Conservation (phyloP, 2,797 vertebrate species). For the Allobates femoralis region DNA sequence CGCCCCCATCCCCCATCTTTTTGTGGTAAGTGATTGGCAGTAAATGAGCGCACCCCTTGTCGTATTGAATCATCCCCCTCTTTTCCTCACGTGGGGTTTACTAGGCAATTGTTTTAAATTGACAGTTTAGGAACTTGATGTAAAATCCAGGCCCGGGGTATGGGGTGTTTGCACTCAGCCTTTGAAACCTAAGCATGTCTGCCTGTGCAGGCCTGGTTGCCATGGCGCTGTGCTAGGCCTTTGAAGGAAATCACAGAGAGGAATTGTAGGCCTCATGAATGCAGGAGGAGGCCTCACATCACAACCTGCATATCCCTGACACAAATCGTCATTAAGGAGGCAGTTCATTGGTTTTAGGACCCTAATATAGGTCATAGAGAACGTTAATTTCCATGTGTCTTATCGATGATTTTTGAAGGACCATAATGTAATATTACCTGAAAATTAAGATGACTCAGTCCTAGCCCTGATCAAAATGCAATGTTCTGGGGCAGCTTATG, state of each 20-base stretch:
- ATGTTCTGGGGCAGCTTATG: too few species aligned
- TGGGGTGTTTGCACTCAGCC: constrained; percentile 60
- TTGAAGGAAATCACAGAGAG: constrained; percentile 64
- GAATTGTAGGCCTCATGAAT: constrained; percentile 39
- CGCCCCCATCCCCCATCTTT: constrained; percentile 14
- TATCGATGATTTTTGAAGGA: not conserved
- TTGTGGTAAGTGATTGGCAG: constrained; percentile 11
- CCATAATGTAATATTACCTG: not conserved
- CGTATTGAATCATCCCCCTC: not conserved
- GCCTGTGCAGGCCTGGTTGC: constrained; percentile 71
- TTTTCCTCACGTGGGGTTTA: not conserved
- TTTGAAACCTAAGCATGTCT: constrained; percentile 69
- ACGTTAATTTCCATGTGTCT: not conserved
- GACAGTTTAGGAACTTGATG: constrained; percentile 39
- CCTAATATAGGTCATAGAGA: not conserved
- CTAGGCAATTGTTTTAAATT: not conserved
- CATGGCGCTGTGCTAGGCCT: constrained; percentile 66
- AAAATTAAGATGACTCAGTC: too few species aligned
- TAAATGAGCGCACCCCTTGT: constrained; percentile 4
- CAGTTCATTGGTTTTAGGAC: not conserved
- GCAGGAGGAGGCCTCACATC: not conserved
- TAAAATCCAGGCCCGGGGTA: constrained; percentile 53
- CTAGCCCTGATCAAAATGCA: too few species aligned
- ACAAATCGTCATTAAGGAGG: not conserved
- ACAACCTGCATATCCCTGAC: constrained; percentile 10